phyloP scores from a whole-genome alignment of 64 coral and sea anemone genomes.

The Hydrozoanthus tunicans region DNA sequence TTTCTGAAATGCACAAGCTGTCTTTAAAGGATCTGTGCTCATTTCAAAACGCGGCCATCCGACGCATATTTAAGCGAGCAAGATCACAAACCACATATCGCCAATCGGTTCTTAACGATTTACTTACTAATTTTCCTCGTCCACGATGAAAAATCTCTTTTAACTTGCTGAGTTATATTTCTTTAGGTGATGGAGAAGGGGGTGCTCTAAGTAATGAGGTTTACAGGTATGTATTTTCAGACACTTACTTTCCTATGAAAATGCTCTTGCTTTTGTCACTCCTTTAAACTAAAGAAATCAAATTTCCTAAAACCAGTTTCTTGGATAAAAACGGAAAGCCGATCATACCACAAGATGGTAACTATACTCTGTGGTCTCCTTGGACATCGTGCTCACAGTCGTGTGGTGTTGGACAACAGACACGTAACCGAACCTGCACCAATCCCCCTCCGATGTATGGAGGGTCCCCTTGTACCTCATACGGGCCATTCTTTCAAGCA shows the following conservation, averaged over 20 bases:
- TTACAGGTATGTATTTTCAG: conserved; percentile 14
- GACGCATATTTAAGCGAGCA: no score
- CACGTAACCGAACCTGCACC: conserved; percentile 37
- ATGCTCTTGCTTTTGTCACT: no score
- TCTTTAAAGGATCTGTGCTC: no score
- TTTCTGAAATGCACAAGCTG: no score
- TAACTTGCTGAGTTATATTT: no score
- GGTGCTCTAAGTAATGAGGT: conserved; percentile 45
- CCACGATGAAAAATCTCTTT: no score
- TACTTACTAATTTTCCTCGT: no score
- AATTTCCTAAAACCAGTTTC: conserved; percentile 3
- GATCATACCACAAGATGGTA: conserved; percentile 32
- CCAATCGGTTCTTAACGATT: no score
- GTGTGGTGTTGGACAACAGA: conserved; percentile 36
- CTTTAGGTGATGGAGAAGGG: conserved; percentile 45
- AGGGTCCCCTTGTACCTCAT: conserved; percentile 24
- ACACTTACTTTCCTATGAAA: not conserved
- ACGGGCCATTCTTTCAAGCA: conserved; percentile 36
- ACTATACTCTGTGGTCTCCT: conserved; percentile 46
- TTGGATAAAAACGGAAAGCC: conserved; percentile 20
- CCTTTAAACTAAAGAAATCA: not conserved
- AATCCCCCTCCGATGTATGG: conserved; percentile 39
- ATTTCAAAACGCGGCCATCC: no score
- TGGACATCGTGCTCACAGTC: conserved; percentile 35
- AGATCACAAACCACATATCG: no score